These are phyloP conservation scores for Elaphurus davidianus DNA, from an alignment of 2,113 vertebrate species.

Conservation along the genomic window DNA sequence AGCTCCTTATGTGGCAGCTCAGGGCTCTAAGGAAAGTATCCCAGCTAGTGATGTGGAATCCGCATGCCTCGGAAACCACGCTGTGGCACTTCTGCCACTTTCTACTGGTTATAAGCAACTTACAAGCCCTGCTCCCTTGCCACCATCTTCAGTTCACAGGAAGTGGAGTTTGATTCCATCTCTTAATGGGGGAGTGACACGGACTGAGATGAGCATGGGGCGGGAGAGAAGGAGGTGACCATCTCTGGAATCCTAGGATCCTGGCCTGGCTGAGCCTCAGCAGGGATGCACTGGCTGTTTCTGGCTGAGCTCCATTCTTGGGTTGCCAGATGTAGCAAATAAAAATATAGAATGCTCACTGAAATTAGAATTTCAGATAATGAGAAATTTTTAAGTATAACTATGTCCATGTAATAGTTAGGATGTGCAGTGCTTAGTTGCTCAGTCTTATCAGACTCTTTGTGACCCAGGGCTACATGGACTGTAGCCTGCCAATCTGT, in stretches of 20 bases:
- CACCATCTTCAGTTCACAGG: not conserved
- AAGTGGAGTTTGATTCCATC: too few relatives aligned
- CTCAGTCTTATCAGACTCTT: not conserved
- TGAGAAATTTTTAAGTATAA: not conserved
- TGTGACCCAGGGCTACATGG: not conserved
- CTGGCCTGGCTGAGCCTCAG: fast-evolving
- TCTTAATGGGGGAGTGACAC: not conserved
- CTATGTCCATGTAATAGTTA: not conserved
- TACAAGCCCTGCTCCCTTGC: not conserved
- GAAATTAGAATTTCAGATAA: not conserved
- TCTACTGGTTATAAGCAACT: too few relatives aligned
- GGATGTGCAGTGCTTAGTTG: not conserved
- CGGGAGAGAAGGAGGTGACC: fast-evolving
- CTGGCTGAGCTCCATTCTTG: not conserved
- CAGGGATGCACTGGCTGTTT: not conserved
- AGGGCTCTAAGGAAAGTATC: not conserved
- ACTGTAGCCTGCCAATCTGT: not conserved
- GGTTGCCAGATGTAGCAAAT: not conserved
- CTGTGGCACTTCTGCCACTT: fast-evolving
- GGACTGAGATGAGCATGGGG: fast-evolving
- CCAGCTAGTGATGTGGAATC: fast-evolving
- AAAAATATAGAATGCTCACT: not conserved
- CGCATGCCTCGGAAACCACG: fast-evolving
- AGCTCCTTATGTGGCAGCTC: fast-evolving
- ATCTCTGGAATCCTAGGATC: not conserved